phyloP scores from a whole-genome alignment of 2,797 vertebrate genomes.

The Gallirallus australis region DNA sequence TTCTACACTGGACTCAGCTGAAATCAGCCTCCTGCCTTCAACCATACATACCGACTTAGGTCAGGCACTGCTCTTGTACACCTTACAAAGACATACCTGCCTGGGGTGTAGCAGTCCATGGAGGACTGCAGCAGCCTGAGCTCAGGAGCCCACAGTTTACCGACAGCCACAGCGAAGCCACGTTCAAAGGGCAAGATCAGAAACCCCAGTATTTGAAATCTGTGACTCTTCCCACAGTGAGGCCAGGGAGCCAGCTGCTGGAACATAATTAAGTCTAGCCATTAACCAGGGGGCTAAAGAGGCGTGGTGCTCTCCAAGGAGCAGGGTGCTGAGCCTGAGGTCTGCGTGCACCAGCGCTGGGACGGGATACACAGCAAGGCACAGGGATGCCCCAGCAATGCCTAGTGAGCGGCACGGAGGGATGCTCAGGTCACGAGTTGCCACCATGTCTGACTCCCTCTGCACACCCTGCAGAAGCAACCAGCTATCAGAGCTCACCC shows the following conservation, averaged over 20 bases:
- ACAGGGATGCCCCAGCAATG: not conserved
- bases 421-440: not conserved
- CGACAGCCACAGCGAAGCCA: not conserved
- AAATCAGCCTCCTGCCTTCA: not conserved
- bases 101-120: not conserved
- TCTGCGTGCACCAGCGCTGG: not conserved
- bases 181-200: not conserved
- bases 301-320: not conserved
- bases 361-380: not conserved
- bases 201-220: not conserved
- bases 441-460: not conserved
- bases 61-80: not conserved
- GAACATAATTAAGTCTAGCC: not conserved
- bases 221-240: not conserved
- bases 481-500: not conserved
- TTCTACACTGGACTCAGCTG: not conserved
- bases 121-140: not conserved
- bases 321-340: not conserved
- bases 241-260: not conserved
- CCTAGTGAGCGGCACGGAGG: not conserved
- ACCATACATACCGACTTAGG: not conserved
- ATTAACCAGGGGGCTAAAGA: not conserved
- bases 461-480: not conserved
- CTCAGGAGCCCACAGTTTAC: not conserved
- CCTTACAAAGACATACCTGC: not conserved